These are phyloP conservation scores for Eleutherodactylus coqui DNA, from an alignment of 2,797 vertebrate genomes.

Conservation along the genomic window DNA sequence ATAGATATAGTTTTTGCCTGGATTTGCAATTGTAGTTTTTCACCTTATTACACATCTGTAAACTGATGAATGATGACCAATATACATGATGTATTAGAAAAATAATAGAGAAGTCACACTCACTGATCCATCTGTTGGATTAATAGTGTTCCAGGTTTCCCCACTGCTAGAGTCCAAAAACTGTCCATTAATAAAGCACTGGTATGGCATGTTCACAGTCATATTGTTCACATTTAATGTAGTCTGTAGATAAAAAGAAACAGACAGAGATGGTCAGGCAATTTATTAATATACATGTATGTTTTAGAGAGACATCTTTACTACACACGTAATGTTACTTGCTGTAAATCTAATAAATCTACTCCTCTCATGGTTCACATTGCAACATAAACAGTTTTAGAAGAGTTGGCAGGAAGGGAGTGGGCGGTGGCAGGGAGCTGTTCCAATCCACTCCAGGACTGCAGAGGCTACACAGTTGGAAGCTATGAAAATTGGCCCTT, in stretches of 20 bases:
- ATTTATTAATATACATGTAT: background rate
- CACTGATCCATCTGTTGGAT: conserved; percentile 92
- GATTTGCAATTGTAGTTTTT: no score
- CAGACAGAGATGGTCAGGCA: background rate
- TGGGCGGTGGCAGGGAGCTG: background rate
- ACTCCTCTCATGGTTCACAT: background rate
- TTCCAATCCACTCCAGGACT: background rate
- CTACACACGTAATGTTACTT: background rate
- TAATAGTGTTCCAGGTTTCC: conserved; percentile 86
- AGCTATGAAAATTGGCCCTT: background rate
- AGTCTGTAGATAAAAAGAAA: conserved; percentile 73
- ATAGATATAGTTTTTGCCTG: background rate
- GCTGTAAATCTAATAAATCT: no score
- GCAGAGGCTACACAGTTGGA: background rate
- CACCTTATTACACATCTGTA: no score
- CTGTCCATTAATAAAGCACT: conserved; percentile 91
- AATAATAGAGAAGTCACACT: conserved; percentile 69
- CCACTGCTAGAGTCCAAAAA: conserved; percentile 87
- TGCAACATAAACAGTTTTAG: background rate
- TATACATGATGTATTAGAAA: no score
- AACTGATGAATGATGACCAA: no score
- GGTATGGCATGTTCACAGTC: conserved; percentile 91
- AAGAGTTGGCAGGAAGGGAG: no score
- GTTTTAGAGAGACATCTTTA: background rate
- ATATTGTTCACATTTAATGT: conserved; percentile 89